Base-by-base conservation (phyloP, 2,888 invertebrate genomes). In the Pharmacophagus antenor region DNA sequence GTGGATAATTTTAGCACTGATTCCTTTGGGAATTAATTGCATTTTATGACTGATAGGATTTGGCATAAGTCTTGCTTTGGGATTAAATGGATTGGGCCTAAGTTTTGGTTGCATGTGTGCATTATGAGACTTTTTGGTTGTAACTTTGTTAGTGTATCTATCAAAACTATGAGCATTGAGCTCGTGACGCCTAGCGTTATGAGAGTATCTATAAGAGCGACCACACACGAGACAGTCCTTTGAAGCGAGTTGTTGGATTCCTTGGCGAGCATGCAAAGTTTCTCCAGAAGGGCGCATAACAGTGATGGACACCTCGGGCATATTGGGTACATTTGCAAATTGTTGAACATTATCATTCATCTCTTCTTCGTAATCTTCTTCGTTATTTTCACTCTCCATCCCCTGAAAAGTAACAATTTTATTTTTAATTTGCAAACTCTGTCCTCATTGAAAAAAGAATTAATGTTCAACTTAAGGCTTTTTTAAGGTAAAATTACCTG, bases 161-260 rank as follows among this genome's bases (percentile, higher is more conserved):
- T 91, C 91, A 65, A 91, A 91, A 60, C 82, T 77, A 64, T 91
- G 91, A 2, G 91, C 73, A 1, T 84, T 85, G 44, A 91, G 84
- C 65, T 91, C 91, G 63, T 91, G 91, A 22, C 91, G 79, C 49
- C 91, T 76, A 4, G 91, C 91, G 64, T 91, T 91, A 68, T 91
- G 91, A 0, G 91, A 91, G 70, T 91, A 91, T 65, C 91, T 79
- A 68, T 91, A 91, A 8, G 86, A 79, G 23, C 91, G 84, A 6
- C 88, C 85, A 63, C 91, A 91, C 12, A 91, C 86, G 12, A 91
- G 84, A 61, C 91, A 91, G 66, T 91, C 84, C 67, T 91, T 91
- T 44, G 90, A 90, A 1, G 91, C 91, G 1, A 91, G 77, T 65
- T 91, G 88, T 62, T 90, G 89, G 47, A 91, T 88, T 52, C 90